These are phyloP conservation scores for Ischnus inquisitorius DNA, from an alignment of 2,888 invertebrate species.

Conservation along the genomic window DNA sequence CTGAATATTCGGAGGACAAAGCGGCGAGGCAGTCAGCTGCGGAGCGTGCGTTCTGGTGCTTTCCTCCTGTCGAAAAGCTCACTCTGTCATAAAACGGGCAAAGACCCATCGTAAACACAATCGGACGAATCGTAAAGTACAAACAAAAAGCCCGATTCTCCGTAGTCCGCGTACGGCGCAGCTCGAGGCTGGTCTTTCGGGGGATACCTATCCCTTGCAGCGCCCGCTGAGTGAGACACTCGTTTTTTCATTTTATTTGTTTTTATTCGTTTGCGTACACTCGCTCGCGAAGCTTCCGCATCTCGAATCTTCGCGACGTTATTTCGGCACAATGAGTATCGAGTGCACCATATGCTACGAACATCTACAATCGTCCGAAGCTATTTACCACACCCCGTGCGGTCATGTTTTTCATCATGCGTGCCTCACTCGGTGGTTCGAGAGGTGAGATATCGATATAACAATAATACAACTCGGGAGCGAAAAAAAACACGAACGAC, in stretches of 20 bases:
- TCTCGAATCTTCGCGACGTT: slow-evolving; percentile 4
- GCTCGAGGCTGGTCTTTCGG: background rate
- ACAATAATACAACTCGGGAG: background rate
- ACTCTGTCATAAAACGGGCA: background rate
- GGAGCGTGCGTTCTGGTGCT: slow-evolving; percentile 7
- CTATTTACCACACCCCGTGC: slow-evolving; percentile 62
- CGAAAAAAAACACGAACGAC: too few species aligned
- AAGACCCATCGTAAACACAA: background rate
- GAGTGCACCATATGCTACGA: slow-evolving; percentile 64
- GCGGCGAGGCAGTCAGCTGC: slow-evolving; percentile 17
- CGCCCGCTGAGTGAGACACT: background rate
- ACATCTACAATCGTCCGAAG: slow-evolving; percentile 60
- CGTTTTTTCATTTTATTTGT: background rate
- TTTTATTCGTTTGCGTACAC: background rate
- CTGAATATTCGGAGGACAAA: slow-evolving; percentile 14
- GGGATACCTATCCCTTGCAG: background rate
- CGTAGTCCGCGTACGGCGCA: background rate
- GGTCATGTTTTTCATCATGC: slow-evolving; percentile 64
- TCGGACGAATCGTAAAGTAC: background rate
- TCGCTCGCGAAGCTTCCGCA: background rate
- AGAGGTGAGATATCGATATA: slow-evolving; percentile 54
- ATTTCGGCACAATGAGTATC: slow-evolving; percentile 54
- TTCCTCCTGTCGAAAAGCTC: background rate
- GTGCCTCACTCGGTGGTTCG: slow-evolving; percentile 60
- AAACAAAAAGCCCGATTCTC: background rate